These are phyloP conservation scores for Amphiura filiformis DNA, from an alignment of 35 echinoderm and acorn worm genomes.

Conservation along the genomic window DNA sequence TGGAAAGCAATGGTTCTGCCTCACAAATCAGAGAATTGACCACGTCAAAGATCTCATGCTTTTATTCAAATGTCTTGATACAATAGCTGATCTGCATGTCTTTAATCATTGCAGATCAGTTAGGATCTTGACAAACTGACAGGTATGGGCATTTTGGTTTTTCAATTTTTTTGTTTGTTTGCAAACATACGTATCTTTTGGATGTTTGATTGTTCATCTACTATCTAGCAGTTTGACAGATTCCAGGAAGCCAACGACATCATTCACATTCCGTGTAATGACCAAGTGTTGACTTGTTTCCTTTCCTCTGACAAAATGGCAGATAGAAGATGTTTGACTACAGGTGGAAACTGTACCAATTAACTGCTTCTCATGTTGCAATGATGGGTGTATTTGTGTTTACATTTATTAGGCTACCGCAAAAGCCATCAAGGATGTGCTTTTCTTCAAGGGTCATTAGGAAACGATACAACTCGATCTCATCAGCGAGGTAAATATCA, in stretches of 20 bases:
- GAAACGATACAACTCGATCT: not conserved
- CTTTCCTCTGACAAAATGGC: not conserved
- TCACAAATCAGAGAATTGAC: too few species aligned
- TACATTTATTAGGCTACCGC: not conserved
- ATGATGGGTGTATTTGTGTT: not conserved
- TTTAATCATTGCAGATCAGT: too few species aligned
- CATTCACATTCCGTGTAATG: slow-evolving; percentile 11
- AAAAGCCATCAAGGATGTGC: not conserved
- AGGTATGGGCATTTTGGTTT: too few species aligned
- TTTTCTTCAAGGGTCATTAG: not conserved
- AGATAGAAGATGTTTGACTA: not conserved
- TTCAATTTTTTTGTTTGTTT: too few species aligned
- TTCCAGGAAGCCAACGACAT: not conserved
- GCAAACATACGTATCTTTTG: too few species aligned
- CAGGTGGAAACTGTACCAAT: not conserved
- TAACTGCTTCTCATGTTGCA: too few species aligned
- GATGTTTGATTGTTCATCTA: not conserved
- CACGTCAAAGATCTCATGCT: too few species aligned
- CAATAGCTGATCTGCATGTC: too few species aligned
- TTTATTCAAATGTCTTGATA: too few species aligned
- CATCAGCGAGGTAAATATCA: not conserved
- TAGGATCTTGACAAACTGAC: too few species aligned
- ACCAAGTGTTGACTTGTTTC: slow-evolving; percentile 13
- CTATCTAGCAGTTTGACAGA: not conserved
- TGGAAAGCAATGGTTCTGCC: too few species aligned